These are phyloP conservation scores for Ptilorrhoa leucosticta DNA, from an alignment of 2,113 vertebrate genomes.

Conservation along the genomic window DNA sequence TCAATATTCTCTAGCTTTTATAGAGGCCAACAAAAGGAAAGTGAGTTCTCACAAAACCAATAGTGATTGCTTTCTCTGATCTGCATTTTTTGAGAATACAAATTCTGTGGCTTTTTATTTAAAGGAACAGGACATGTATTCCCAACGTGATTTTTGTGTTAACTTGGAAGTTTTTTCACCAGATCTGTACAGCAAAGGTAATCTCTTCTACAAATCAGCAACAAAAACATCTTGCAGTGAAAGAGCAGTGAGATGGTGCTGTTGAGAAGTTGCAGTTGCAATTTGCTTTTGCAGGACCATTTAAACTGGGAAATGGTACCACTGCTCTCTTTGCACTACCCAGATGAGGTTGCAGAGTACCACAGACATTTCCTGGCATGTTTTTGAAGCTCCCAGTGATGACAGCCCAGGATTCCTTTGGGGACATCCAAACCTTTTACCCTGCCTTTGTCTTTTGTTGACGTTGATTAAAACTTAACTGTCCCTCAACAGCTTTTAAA, in stretches of 20 bases:
- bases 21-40: background rate
- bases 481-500: background rate
- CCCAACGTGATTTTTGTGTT: background rate
- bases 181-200: background rate
- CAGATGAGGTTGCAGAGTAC: background rate
- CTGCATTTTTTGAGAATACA: accelerated
- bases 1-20: background rate
- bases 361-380: background rate
- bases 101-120: background rate
- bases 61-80: background rate
- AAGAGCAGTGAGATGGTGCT: background rate
- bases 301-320: background rate
- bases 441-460: background rate
- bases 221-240: background rate
- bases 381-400: background rate
- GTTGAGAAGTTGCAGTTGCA: background rate
- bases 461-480: background rate
- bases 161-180: background rate
- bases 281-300: background rate
- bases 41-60: background rate
- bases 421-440: background rate
- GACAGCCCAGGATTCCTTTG: background rate
- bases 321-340: background rate
- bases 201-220: background rate
- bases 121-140: background rate